A percentile compares a stretch with the other conserved stretches of the same genome.
phyloP scores from a whole-genome alignment of 2,888 invertebrate genomes.

The Timema cristinae region DNA sequence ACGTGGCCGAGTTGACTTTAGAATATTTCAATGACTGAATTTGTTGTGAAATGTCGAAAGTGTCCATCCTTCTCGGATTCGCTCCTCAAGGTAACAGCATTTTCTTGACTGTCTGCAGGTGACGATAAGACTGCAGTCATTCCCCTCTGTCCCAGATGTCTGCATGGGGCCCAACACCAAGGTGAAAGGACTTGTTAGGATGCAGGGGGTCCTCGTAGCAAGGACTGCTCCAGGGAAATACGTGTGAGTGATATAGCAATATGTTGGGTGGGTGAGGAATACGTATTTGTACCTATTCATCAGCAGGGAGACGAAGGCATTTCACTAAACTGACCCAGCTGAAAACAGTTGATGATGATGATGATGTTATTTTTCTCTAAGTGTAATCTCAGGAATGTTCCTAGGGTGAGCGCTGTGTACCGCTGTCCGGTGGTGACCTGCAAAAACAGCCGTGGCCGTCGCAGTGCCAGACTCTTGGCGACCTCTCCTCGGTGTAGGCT shows the following conservation, averaged over 20 bases:
- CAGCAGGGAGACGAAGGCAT: neutral
- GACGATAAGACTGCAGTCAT: slow-evolving; percentile 13
- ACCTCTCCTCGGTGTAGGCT: neutral
- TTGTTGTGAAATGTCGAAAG: no score
- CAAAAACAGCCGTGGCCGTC: slow-evolving; percentile 4
- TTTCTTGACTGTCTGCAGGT: slow-evolving; percentile 5
- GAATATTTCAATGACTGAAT: no score
- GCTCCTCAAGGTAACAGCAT: no score
- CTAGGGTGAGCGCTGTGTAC: slow-evolving; percentile 15
- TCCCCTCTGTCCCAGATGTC: slow-evolving; percentile 16
- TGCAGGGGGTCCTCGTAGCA: slow-evolving; percentile 19
- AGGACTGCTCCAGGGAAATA: slow-evolving; percentile 16
- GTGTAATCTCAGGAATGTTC: neutral
- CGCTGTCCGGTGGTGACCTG: slow-evolving; percentile 15
- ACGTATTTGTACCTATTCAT: no score
- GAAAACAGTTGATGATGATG: neutral
- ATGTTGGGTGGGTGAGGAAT: neutral
- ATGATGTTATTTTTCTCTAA: neutral
- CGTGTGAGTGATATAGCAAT: slow-evolving; percentile 9
- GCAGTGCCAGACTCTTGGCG: neutral
- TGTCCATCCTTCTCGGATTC: no score
- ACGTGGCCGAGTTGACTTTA: no score
- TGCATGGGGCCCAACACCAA: neutral
- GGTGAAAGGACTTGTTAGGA: slow-evolving; percentile 6
- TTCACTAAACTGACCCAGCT: no score